These are phyloP conservation scores for Ageneiosus marmoratus DNA, from an alignment of 2,113 vertebrate genomes.

Conservation along the genomic window DNA sequence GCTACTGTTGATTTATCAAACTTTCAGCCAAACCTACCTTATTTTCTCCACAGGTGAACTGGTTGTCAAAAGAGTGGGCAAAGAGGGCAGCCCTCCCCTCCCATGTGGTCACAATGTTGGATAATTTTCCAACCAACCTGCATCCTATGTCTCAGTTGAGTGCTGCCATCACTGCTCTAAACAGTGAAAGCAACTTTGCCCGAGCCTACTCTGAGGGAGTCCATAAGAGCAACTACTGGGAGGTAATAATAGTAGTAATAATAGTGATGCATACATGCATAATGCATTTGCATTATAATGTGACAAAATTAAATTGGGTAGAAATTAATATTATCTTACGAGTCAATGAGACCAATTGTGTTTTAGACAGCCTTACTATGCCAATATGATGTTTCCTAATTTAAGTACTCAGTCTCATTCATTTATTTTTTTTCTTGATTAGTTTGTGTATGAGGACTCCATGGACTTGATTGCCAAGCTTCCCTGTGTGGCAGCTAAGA, in stretches of 20 bases:
- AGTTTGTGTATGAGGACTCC: conserved; percentile 94
- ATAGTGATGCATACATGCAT: no score
- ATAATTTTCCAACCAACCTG: conserved; percentile 96
- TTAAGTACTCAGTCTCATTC: not conserved
- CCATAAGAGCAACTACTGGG: conserved; percentile 93
- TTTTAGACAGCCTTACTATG: not conserved
- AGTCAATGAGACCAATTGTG: not conserved
- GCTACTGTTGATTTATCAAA: not conserved
- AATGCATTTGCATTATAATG: not conserved
- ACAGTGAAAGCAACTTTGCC: conserved; percentile 94
- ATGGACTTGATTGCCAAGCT: conserved; percentile 98
- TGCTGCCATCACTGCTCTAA: conserved; percentile 91
- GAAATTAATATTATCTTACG: not conserved
- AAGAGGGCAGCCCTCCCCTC: conserved; percentile 92
- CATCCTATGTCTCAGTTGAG: conserved; percentile 99
- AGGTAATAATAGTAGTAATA: conserved; percentile 71
- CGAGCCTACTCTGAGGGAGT: conserved; percentile 91
- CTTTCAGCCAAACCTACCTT: not conserved
- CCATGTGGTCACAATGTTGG: conserved; percentile 97
- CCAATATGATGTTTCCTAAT: not conserved
- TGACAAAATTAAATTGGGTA: not conserved
- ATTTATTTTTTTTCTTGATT: not conserved
- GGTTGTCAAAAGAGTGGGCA: conserved; percentile 95
- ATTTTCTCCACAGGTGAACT: conserved; percentile 75
- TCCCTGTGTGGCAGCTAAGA: conserved; percentile 95